Percentiles rank a stretch among this genome's conserved stretches.
These are phyloP conservation scores for Catocala sponsa DNA, from an alignment of 2,888 invertebrate species.

Conservation along the genomic window DNA sequence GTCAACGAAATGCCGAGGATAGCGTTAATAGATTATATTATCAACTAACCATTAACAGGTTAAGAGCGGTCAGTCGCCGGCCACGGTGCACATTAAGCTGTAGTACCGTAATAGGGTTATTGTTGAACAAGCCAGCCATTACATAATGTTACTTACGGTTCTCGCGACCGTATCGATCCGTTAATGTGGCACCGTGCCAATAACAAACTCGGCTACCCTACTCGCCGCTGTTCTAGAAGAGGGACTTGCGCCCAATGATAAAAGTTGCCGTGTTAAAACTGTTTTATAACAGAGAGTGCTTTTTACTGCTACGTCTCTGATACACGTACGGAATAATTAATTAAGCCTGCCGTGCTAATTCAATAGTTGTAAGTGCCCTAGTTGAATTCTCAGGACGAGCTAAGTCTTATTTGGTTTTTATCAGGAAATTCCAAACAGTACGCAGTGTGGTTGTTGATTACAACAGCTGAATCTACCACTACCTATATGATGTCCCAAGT, in stretches of 20 bases:
- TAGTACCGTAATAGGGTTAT: conserved; percentile 57
- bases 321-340: conserved; percentile 39
- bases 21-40: conserved; percentile 43
- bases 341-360: conserved; percentile 4
- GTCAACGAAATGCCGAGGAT: conserved; percentile 10
- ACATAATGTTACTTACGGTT: conserved; percentile 74
- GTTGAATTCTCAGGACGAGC: no score
- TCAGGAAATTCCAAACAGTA: no score
- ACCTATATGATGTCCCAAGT: no score
- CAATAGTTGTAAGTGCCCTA: not conserved
- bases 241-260: conserved; percentile 60
- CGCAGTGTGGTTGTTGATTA: no score
- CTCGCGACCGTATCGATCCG: conserved; percentile 75
- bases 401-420: no score
- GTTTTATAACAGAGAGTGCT: conserved; percentile 61
- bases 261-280: conserved; percentile 68
- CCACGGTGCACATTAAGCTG: conserved; percentile 34
- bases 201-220: conserved; percentile 70
- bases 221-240: conserved; percentile 66
- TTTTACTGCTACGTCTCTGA: conserved; percentile 44
- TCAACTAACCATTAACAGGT: conserved; percentile 36
- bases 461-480: no score
- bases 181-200: conserved; percentile 81
- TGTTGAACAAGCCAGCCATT: conserved; percentile 66
- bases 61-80: conserved; percentile 40